Evolutionary conservation across 2,888 invertebrate species (phyloP).

Genomic region (Sthenelais limicola): DNA sequence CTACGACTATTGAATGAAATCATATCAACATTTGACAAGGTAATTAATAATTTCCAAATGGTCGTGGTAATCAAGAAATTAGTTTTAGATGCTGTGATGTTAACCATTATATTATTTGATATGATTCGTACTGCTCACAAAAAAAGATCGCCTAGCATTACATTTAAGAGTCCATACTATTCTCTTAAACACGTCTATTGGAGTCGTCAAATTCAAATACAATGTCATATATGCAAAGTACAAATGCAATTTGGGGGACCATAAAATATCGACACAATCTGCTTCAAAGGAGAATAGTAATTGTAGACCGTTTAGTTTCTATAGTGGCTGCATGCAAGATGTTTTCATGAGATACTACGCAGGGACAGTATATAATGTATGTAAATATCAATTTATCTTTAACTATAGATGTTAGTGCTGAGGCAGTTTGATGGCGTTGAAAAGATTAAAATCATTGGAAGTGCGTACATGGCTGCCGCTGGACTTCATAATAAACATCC

Average conservation of each 20-base stretch:
- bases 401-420: slow-evolving; percentile 84
- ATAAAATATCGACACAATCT: no score
- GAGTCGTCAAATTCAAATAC: not conserved
- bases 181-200: not conserved
- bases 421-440: slow-evolving; percentile 96
- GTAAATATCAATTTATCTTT: slow-evolving; percentile 38
- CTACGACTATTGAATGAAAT: slow-evolving; percentile 95
- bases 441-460: slow-evolving; percentile 99
- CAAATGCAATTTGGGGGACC: no score
- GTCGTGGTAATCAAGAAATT: no score
- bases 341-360: no score
- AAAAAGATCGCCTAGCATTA: no score
- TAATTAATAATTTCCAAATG: slow-evolving; percentile 69
- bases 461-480: slow-evolving; percentile 98
- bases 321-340: no score
- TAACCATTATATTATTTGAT: not conserved
- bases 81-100: not conserved
- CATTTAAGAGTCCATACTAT: not conserved
- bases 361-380: no score
- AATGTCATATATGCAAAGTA: no score
- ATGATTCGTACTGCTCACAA: no score
- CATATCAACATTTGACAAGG: slow-evolving; percentile 98
- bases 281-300: no score
- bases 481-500: slow-evolving; percentile 77
- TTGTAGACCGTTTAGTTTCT: no score